Percentiles rank a stretch among this genome's conserved stretches.
These are phyloP conservation scores for Agriopis leucophaearia DNA, from an alignment of 2,888 invertebrate genomes.

Conservation along the genomic window DNA sequence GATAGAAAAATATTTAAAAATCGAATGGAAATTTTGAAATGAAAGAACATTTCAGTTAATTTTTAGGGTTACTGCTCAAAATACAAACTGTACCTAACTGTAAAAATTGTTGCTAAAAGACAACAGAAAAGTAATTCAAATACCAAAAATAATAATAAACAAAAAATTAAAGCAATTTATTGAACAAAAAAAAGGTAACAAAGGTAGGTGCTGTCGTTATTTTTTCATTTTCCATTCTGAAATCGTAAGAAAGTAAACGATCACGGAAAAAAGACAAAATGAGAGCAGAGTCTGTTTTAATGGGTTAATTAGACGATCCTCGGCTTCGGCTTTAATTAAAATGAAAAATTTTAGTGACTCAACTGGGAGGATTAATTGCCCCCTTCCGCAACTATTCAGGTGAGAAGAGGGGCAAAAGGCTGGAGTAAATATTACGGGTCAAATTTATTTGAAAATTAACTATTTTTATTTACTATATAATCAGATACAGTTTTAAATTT, in stretches of 20 bases:
- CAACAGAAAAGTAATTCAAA: too few relatives aligned
- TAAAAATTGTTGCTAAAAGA: too few relatives aligned
- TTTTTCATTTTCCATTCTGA: conserved; percentile 67
- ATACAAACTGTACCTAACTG: neutral
- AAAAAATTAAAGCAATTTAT: neutral
- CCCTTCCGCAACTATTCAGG: conserved; percentile 82
- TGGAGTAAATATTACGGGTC: conserved; percentile 9
- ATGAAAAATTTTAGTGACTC: conserved; percentile 85
- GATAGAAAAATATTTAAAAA: conserved; percentile 10
- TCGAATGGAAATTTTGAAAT: neutral
- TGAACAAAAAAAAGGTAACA: too few relatives aligned
- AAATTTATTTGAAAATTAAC: neutral
- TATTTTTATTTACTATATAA: neutral
- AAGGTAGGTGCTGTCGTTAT: neutral
- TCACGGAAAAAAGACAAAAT: conserved; percentile 74
- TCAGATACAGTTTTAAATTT: too few relatives aligned
- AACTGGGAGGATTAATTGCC: conserved; percentile 79
- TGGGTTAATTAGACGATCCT: conserved; percentile 86
- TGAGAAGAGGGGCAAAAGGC: conserved; percentile 64
- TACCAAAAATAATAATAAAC: neutral
- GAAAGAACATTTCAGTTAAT: neutral
- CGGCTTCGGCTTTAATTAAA: conserved; percentile 83
- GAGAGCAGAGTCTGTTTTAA: conserved; percentile 82
- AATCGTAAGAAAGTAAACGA: conserved; percentile 80
- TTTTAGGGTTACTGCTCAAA: neutral